Evolutionary conservation across 2,113 vertebrate genomes (phyloP).

Genomic region (Rallus limicola): DNA sequence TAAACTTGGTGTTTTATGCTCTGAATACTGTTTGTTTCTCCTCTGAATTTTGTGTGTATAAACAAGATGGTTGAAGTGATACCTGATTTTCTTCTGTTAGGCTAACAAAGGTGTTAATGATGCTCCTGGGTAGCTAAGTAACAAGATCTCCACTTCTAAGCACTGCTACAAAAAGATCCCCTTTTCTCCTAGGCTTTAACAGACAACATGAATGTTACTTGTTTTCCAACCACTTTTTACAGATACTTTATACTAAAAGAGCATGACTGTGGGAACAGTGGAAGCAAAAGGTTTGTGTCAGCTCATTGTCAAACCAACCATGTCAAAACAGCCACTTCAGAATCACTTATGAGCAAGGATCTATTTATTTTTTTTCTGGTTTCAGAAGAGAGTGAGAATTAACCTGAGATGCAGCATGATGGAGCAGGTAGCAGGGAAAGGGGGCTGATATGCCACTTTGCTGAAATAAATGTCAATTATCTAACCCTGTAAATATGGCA

Average conservation of each 20-base stretch:
- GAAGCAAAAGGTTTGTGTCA: background rate
- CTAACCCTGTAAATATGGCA: background rate
- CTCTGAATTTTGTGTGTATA: background rate
- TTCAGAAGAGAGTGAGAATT: background rate
- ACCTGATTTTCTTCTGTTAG: background rate
- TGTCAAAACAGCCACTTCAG: background rate
- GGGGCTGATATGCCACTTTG: background rate
- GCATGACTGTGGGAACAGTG: background rate
- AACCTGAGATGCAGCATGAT: background rate
- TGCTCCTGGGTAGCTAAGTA: background rate
- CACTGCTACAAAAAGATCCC: background rate
- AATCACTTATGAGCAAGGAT: background rate
- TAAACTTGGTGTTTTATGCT: background rate
- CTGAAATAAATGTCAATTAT: background rate
- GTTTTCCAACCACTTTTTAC: background rate
- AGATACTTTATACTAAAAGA: background rate
- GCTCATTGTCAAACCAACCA: background rate
- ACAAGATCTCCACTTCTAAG: background rate
- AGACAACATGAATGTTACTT: background rate
- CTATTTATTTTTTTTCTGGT: background rate
- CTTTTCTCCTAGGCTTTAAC: background rate
- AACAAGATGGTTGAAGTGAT: background rate
- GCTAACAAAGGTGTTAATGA: background rate
- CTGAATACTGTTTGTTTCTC: background rate
- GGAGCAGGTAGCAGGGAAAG: background rate